These are phyloP conservation scores for Anoplophora glabripennis DNA, from an alignment of 1,140 invertebrate genomes.

Conservation along the genomic window DNA sequence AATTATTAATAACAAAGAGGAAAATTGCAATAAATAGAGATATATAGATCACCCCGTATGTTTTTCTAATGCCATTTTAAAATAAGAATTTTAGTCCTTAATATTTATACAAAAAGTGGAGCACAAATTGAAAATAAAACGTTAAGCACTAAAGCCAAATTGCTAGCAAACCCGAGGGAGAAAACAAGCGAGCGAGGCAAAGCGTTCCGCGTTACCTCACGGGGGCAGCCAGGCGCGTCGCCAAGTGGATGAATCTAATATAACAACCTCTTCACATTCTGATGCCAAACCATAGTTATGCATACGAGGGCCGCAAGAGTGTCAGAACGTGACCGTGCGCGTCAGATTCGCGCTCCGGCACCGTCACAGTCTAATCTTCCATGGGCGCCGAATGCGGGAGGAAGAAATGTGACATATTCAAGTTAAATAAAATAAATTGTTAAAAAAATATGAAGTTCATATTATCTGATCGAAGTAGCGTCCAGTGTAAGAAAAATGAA, in stretches of 20 bases:
- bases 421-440: no score
- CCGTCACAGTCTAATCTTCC: no score
- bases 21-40: no score
- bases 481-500: no score
- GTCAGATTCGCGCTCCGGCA: not conserved
- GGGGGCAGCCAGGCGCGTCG: conserved; percentile 38
- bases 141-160: conserved; percentile 28
- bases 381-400: not conserved
- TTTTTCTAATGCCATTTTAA: no score
- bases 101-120: not conserved
- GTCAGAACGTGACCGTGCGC: conserved; percentile 31
- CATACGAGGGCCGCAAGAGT: conserved; percentile 34
- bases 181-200: conserved; percentile 37
- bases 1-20: no score
- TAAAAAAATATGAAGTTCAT: no score
- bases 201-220: conserved; percentile 42
- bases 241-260: conserved; percentile 44
- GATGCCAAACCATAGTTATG: conserved; percentile 46
- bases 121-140: conserved; percentile 21
- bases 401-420: no score
- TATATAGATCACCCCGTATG: no score
- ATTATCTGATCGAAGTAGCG: no score
- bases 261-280: conserved; percentile 43
- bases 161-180: conserved; percentile 21
- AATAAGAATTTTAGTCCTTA: no score